These are phyloP conservation scores for Xanthorhoe spadicearia DNA, from an alignment of 2,888 invertebrate genomes.

Conservation along the genomic window DNA sequence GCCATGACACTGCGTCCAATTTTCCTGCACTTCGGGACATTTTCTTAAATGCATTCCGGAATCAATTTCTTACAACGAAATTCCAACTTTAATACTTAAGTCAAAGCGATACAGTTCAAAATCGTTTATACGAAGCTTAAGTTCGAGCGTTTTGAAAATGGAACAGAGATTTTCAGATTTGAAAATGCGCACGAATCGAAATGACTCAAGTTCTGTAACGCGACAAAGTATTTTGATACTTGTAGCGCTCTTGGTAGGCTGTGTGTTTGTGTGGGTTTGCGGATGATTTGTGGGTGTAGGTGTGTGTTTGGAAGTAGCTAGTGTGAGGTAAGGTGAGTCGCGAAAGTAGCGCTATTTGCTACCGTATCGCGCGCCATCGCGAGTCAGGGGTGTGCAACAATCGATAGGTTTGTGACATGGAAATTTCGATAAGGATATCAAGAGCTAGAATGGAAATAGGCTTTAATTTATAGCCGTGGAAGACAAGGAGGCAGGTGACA, in stretches of 20 bases:
- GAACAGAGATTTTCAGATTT: conserved; percentile 67
- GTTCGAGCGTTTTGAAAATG: conserved; percentile 56
- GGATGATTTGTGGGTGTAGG: conserved; percentile 41
- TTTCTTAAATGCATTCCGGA: conserved; percentile 54
- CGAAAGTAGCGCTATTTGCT: conserved; percentile 83
- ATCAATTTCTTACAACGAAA: conserved; percentile 39
- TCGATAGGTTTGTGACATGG: conserved; percentile 42
- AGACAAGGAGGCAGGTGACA: conserved; percentile 26
- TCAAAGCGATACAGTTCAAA: conserved; percentile 39
- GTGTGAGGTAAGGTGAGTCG: conserved; percentile 80
- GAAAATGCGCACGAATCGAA: conserved; percentile 51
- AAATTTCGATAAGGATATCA: conserved; percentile 35
- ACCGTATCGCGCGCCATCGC: conserved; percentile 83
- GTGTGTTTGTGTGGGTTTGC: conserved; percentile 40
- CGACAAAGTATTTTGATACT: conserved; percentile 31
- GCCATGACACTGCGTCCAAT: conserved; percentile 49
- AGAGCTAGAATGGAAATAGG: conserved; percentile 33
- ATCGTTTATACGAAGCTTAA: conserved; percentile 36
- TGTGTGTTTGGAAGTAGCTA: conserved; percentile 53
- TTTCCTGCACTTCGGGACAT: conserved; percentile 53
- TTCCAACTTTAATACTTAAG: conserved; percentile 49
- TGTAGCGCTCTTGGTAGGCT: conserved; percentile 38
- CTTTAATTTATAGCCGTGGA: conserved; percentile 31
- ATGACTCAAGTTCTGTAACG: conserved; percentile 44
- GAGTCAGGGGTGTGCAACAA: conserved; percentile 59